Evolutionary conservation across 2,113 vertebrate species (phyloP), one percentile per base, ranked within the genome.

Genomic region (Anhinga anhinga): DNA sequence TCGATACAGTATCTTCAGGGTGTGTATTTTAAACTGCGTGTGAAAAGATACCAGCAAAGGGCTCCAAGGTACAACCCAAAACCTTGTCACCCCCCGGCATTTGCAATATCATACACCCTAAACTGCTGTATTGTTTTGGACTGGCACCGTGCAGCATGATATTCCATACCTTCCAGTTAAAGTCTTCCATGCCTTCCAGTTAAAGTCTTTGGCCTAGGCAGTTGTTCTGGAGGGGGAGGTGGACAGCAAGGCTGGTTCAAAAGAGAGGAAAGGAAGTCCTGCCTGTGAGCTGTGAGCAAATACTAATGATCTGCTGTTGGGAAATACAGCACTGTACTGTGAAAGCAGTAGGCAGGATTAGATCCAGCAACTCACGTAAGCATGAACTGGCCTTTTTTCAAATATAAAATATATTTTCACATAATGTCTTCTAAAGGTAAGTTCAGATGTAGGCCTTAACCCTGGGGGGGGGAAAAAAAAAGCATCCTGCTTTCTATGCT

Each of bases 1-100:
- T 72, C 13, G n/a, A 52, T 42, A 12, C 7, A 1, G 18, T 71
- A 0, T 56, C 71, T 70, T 70, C 36, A 58, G 66, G 53, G 16
- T 45, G 12, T 55, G 44, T 47, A 8, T 69, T 88, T 67, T 82
- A 59, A 84, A 58, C 47, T 56, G 44, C 10, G 2, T 34, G 3
- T 42, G 59, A 58, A 36, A 17, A 53, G 27, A 9, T 7, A 22
- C 45, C 26, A 55, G 36, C 32, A 29, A 78, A 29, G 45, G 53
- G 49, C 58, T 80, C 20, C n/a, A 21, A 49, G 38, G 32, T 40
- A 53, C 27, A 65, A 66, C 32, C 18, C n/a, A 56, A 58, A 40
- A 20, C 15, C 4, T 26, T 70, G 55, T 32, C 61, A 9, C 9
- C 7, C 8, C 8, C 2, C 30, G 1, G 5, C 13, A 3, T 49